Percentiles rank a stretch among this genome's conserved stretches.
phyloP scores from a whole-genome alignment of 1,140 invertebrate genomes.

The Hermetia illucens region DNA sequence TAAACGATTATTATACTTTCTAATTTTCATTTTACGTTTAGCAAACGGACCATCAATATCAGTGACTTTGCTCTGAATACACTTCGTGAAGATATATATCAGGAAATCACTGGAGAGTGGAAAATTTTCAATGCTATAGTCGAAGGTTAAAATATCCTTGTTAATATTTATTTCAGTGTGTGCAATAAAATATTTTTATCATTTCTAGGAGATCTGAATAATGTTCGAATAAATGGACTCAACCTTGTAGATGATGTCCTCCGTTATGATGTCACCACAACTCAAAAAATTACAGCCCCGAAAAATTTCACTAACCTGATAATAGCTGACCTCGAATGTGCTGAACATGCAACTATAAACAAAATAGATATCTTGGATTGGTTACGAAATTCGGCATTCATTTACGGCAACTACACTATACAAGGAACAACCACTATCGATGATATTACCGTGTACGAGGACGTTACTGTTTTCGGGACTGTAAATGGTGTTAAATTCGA shows the following conservation, averaged over 20 bases:
- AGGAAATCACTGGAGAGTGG: conserved; percentile 19
- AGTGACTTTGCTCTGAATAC: conserved; percentile 20
- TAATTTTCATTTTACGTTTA: too few species aligned
- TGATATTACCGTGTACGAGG: conserved; percentile 19
- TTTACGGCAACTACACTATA: conserved; percentile 23
- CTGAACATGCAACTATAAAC: conserved; percentile 21
- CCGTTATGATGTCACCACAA: conserved; percentile 13
- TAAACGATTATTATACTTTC: too few species aligned
- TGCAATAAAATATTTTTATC: background rate
- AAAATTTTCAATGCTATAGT: conserved; percentile 9
- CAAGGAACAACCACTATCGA: conserved; percentile 13
- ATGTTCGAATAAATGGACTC: conserved; percentile 26
- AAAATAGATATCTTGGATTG: conserved; percentile 28
- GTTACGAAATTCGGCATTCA: conserved; percentile 25
- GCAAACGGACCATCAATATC: conserved; percentile 16
- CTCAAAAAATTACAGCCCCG: conserved; percentile 21
- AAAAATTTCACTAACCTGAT: conserved; percentile 21
- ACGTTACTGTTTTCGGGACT: conserved; percentile 14
- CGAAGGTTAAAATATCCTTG: conserved; percentile 12
- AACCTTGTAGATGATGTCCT: conserved; percentile 31
- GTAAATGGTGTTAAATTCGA: conserved; percentile 16
- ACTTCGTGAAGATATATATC: conserved; percentile 16
- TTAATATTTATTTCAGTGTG: too few species aligned
- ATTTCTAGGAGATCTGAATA: conserved; percentile 10
- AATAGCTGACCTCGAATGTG: conserved; percentile 17